Percentiles rank a stretch among this genome's conserved stretches.
Conservation (phyloP, 2,888 invertebrate species). For the Chymomyza caudatula region DNA sequence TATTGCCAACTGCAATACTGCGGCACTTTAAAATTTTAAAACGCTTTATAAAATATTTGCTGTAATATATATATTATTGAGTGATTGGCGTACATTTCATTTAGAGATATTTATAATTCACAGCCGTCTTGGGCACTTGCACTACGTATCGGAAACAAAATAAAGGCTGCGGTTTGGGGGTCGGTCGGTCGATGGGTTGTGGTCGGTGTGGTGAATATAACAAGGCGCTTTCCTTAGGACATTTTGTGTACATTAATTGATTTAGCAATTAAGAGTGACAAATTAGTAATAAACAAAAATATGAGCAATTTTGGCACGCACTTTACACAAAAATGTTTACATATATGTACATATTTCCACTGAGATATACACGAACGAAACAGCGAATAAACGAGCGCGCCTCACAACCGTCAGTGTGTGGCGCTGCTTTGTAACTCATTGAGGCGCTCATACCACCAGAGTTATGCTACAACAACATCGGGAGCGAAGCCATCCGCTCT, state of each 20-base stretch:
- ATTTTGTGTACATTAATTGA: slow-evolving; percentile 48
- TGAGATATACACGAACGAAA: slow-evolving; percentile 6
- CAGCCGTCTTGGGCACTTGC: not conserved
- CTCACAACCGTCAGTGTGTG: slow-evolving; percentile 55
- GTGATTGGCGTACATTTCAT: not conserved
- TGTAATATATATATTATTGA: not conserved
- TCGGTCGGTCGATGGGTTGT: slow-evolving; percentile 8
- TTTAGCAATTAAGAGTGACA: slow-evolving; percentile 36
- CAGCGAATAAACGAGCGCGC: slow-evolving; percentile 26
- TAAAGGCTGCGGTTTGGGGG: not conserved
- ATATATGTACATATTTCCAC: not conserved
- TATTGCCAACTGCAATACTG: not conserved
- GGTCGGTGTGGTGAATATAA: slow-evolving; percentile 52
- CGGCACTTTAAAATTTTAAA: not conserved
- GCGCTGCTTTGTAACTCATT: slow-evolving; percentile 60
- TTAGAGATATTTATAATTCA: not conserved
- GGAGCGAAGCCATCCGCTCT: slow-evolving; percentile 24
- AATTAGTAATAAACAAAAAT: not conserved
- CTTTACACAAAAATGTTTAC: slow-evolving; percentile 2
- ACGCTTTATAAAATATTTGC: too few relatives aligned
- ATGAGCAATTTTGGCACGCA: not conserved
- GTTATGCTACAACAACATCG: slow-evolving; percentile 26
- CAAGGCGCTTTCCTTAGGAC: slow-evolving; percentile 22
- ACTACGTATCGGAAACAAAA: slow-evolving; percentile 24
- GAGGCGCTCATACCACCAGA: slow-evolving; percentile 28